Base-by-base conservation (phyloP, 1,140 invertebrate genomes). In the Eumaeus atala region DNA sequence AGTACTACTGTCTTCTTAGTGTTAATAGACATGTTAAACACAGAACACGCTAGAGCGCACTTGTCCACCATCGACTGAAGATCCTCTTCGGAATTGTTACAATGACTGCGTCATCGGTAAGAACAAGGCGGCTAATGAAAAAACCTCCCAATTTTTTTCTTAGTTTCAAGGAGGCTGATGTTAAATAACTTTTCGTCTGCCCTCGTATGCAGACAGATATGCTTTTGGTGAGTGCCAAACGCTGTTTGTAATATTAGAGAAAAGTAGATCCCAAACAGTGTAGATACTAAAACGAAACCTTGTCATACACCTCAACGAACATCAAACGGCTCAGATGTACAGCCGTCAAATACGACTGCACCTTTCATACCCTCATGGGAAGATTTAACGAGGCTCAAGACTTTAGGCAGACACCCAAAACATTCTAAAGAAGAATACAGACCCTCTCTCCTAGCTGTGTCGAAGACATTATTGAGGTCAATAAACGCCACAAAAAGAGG, bases 341-440 rank as follows among this genome's bases (percentile, higher is more conserved):
- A n/a, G n/a, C n/a, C n/a, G n/a, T n/a, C n/a, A n/a, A n/a, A n/a
- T n/a, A n/a, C n/a, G n/a, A n/a, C n/a, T n/a, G n/a, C n/a, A n/a
- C n/a, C n/a, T 7, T 56, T 44, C 51, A 51, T 62, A 11, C 14
- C 17, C 6, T 56, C 50, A 14, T 58, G 52, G 33, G 59, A 59
- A 10, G 35, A 52, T 14, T 17, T 52, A 8, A 54, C 21, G 8
- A 56, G 16, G 1, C 9, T 33, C 12, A 62, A 35, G 6, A 62
- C 16, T 16, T 52, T 59, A 6, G 53, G 54, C 11, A 53, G 54
- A 37, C 56, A 62, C 7, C 56, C 56, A 16, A 61, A 37, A 21
- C n/a, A 53, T 1, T 28, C 12, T 0, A 59, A 37, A 9, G 47
- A 38, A 12, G 4, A 10, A 37, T 56, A 58, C 3, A 62, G 37